phyloP scores from a whole-genome alignment of 1,140 invertebrate genomes.

The Oryzaephilus surinamensis region DNA sequence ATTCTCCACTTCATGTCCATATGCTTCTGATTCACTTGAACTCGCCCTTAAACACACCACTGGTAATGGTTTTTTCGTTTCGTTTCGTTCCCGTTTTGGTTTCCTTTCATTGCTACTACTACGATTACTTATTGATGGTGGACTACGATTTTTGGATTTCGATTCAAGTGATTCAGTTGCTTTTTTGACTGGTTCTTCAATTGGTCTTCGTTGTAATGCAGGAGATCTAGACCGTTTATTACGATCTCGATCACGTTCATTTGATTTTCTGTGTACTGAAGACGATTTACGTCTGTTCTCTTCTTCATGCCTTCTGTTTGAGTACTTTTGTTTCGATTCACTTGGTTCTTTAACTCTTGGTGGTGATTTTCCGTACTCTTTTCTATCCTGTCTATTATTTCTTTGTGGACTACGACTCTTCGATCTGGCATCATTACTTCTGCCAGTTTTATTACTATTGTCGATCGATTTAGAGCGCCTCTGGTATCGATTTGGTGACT shows the following conservation, averaged over 20 bases:
- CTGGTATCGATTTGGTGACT: neutral
- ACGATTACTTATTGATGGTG: constrained; percentile 1
- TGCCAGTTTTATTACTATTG: no score
- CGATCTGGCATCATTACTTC: no score
- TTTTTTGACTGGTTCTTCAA: neutral
- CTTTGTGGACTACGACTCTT: no score
- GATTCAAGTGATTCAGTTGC: neutral
- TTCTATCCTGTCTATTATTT: no score
- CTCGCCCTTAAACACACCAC: constrained; percentile 49
- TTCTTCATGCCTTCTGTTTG: no score
- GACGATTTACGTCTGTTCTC: no score
- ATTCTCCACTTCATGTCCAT: constrained; percentile 40
- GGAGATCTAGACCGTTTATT: neutral
- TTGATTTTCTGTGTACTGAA: no score
- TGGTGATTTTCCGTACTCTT: no score
- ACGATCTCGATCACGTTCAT: neutral
- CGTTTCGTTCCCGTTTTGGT: constrained; percentile 20
- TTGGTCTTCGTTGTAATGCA: neutral
- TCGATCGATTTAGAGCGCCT: no score
- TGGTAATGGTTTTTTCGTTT: constrained; percentile 36
- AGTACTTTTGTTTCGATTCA: no score
- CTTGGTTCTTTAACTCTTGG: no score
- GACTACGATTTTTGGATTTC: constrained; percentile 1
- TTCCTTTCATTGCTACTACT: constrained; percentile 9
- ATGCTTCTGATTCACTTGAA: constrained; percentile 48